phyloP scores from a whole-genome alignment of 2,797 vertebrate species.

The Schizopygopsis malacanthus region DNA sequence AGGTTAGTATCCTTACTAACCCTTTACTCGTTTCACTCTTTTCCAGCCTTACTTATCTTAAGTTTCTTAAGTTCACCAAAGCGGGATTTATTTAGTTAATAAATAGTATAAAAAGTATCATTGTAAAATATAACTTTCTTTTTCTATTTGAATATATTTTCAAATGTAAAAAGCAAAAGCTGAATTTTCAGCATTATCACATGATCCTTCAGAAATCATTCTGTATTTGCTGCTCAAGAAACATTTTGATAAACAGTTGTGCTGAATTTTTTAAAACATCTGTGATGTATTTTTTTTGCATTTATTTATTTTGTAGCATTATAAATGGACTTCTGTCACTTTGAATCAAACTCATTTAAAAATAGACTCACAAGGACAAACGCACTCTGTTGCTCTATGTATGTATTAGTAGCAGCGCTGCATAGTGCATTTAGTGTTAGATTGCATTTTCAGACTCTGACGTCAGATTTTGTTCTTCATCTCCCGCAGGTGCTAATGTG shows the following conservation, averaged over 20 bases:
- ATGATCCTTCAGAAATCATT: not conserved
- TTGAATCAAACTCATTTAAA: no score
- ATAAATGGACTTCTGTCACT: no score
- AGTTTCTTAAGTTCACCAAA: not conserved
- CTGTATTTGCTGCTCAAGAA: not conserved
- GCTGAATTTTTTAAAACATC: not conserved
- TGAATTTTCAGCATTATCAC: not conserved
- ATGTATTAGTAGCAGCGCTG: not conserved
- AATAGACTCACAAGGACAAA: no score
- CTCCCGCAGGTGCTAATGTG: slow-evolving; percentile 85
- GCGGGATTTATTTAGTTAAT: not conserved
- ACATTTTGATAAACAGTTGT: not conserved
- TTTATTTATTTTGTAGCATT: not conserved
- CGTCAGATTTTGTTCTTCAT: not conserved
- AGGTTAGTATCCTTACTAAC: slow-evolving; percentile 90
- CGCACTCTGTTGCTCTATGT: not conserved
- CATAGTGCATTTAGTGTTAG: not conserved
- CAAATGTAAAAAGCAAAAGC: not conserved
- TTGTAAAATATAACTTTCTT: not conserved
- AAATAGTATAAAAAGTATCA: not conserved
- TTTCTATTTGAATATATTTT: not conserved
- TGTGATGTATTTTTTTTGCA: not conserved
- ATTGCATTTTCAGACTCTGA: not conserved
- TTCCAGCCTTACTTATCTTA: slow-evolving; percentile 47
- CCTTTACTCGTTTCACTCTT: slow-evolving; percentile 64